Percentiles rank a stretch among this genome's conserved stretches.
Conservation (phyloP, 2,888 invertebrate species). For the Andrena trimmerana region DNA sequence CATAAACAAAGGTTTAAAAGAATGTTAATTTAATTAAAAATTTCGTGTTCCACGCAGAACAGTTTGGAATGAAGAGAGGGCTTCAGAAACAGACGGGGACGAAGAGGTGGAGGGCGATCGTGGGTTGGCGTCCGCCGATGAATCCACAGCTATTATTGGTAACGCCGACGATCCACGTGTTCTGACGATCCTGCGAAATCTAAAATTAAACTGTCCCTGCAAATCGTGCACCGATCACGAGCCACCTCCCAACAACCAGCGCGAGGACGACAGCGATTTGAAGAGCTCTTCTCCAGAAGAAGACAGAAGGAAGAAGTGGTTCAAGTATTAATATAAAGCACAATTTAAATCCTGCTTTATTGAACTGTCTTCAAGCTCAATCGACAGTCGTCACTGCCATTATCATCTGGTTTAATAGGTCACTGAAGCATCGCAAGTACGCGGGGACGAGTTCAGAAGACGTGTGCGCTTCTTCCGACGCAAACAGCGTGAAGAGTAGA, state of each 20-base stretch:
- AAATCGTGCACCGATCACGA: slow-evolving; percentile 63
- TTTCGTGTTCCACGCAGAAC: slow-evolving; percentile 13
- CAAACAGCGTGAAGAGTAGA: slow-evolving; percentile 24
- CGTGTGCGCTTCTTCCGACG: slow-evolving; percentile 49
- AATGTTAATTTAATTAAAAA: slow-evolving; percentile 6
- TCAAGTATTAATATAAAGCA: slow-evolving; percentile 11
- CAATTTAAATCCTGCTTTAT: not conserved
- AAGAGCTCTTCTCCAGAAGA: slow-evolving; percentile 60
- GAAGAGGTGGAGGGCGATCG: slow-evolving; percentile 61
- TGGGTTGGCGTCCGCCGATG: slow-evolving; percentile 58
- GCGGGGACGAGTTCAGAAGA: slow-evolving; percentile 63
- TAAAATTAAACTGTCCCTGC: slow-evolving; percentile 64
- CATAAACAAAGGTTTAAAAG: not conserved
- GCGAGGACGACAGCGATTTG: slow-evolving; percentile 65
- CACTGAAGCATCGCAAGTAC: slow-evolving; percentile 45
- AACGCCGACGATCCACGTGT: slow-evolving; percentile 54
- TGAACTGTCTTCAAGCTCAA: not conserved
- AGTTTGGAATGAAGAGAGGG: slow-evolving; percentile 45
- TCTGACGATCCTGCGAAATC: slow-evolving; percentile 50
- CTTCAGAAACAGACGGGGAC: slow-evolving; percentile 63
- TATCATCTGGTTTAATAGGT: slow-evolving; percentile 36
- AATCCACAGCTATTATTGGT: slow-evolving; percentile 60
- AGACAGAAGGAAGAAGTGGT: slow-evolving; percentile 53
- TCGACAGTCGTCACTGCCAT: not conserved
- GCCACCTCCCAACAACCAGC: slow-evolving; percentile 33